Evolutionary conservation across 2,888 invertebrate genomes (phyloP), one percentile per base, ranked within the genome.

Genomic region (Morpho achilles): DNA sequence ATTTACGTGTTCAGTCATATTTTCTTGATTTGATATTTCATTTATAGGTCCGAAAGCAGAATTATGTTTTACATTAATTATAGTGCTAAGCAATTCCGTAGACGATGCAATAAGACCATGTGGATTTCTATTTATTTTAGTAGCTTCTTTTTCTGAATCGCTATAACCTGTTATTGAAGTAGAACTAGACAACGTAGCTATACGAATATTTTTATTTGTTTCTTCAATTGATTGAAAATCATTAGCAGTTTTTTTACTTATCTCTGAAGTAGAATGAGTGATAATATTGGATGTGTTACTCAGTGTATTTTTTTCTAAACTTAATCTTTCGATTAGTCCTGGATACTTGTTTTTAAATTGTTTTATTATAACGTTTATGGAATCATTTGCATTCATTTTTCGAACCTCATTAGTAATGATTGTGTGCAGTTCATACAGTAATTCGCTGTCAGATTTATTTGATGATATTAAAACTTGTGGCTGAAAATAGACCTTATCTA

Each of bases 351-450:
- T 66, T 76, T 79, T 88, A 46, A 91, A 90, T 59, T 76, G 74
- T 39, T 68, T 66, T 32, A 90, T 39, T 2, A 84, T 69, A 51
- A 68, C 61, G 56, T 71, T 73, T 6, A 73, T 63, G 9, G 51
- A 56, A 8, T 71, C 74, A 41, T 76, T 69, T 9, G 76, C 68
- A 8, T 62, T 61, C 7, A 74, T 67, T 67, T 74, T 82, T 61
- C 85, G 74, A 10, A 59, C 69, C 70, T 80, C 80, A 58, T 79
- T 68, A 65, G 69, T 74, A 52, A 90, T 67, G 43, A 82, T 76
- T 49, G 86, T 79, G 63, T 86, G 79, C 0, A 91, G 65, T 57
- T 80, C 73, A 62, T 91, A 91, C 41, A 91, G 62, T 7, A 66
- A 46, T 63, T 67, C 68, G 49, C 63, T 63, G 9, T 65, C 62